phyloP scores from a whole-genome alignment of 2,113 vertebrate species.

The Rynchops niger region DNA sequence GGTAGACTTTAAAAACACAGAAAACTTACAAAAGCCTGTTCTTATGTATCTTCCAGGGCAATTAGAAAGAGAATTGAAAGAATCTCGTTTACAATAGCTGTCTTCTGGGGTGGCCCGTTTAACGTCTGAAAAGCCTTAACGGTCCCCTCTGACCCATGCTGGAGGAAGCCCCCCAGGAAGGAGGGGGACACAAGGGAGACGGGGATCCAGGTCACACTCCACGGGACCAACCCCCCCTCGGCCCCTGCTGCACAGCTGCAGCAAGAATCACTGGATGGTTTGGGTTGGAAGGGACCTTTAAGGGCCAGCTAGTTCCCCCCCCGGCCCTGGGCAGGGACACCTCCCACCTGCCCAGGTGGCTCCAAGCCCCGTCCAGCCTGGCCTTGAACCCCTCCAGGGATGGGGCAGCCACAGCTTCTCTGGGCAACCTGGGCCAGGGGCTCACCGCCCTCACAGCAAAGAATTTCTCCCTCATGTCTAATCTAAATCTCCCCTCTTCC shows the following conservation, averaged over 20 bases:
- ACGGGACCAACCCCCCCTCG: rapidly evolving
- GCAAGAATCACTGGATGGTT: not conserved
- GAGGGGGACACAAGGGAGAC: too few species aligned
- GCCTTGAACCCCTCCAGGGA: too few species aligned
- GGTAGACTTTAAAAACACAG: not conserved
- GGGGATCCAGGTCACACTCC: not conserved
- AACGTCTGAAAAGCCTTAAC: not conserved
- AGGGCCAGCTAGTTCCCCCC: not conserved
- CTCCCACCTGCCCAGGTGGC: not conserved
- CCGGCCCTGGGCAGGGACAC: not conserved
- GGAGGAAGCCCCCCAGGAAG: not conserved
- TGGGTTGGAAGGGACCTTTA: not conserved
- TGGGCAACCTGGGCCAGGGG: too few species aligned
- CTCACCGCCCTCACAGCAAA: too few species aligned
- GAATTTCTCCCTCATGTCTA: not conserved
- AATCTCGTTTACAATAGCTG: not conserved
- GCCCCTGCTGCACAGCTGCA: too few species aligned
- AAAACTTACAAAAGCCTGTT: not conserved
- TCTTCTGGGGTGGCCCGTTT: not conserved
- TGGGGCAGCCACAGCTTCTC: too few species aligned
- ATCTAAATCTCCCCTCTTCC: too few species aligned
- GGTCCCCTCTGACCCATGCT: not conserved
- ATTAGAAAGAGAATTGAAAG: not conserved
- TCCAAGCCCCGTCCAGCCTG: not conserved
- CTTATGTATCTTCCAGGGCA: not conserved